A percentile compares a stretch with the other conserved stretches of the same genome.
Conservation (phyloP, 2,797 vertebrate genomes). For the Miichthys miiuy region DNA sequence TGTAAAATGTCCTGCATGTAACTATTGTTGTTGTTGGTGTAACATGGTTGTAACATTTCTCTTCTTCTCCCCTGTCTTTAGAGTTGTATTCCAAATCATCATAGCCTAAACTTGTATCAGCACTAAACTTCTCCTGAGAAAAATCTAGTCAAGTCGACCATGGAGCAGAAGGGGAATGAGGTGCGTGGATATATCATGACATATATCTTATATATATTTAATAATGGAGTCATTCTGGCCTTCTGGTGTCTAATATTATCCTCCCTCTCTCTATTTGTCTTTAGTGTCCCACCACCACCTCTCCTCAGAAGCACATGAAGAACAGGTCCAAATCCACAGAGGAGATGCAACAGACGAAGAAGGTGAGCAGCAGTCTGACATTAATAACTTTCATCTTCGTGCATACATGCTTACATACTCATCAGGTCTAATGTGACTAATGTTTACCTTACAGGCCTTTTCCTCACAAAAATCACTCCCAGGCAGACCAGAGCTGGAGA, state of each 20-base stretch:
- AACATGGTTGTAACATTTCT: background rate
- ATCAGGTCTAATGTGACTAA: conserved; percentile 1
- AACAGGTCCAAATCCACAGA: conserved; percentile 90
- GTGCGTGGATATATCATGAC: conserved; percentile 43
- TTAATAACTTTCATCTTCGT: background rate
- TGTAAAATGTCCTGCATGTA: background rate
- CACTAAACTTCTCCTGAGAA: conserved; percentile 19
- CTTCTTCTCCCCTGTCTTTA: conserved; percentile 4
- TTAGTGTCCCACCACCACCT: conserved; percentile 81
- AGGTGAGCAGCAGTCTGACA: conserved; percentile 73
- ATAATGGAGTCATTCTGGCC: background rate
- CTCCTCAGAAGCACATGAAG: conserved; percentile 89
- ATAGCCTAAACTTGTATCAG: conserved; percentile 18
- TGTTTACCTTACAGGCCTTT: conserved; percentile 79
- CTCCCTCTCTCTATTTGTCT: conserved; percentile 4
- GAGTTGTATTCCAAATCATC: conserved; percentile 16
- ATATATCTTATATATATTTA: no score
- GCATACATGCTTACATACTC: background rate
- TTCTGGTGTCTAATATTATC: conserved; percentile 11
- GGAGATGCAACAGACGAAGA: conserved; percentile 88
- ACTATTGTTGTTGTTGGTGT: background rate
- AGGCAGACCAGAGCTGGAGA: conserved; percentile 85
- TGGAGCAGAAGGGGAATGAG: conserved; percentile 83
- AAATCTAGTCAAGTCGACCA: conserved; percentile 48
- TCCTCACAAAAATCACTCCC: conserved; percentile 90